Percentiles rank a stretch among this genome's conserved stretches.
Conservation (phyloP, 2,797 vertebrate species). For the Falco berigora region DNA sequence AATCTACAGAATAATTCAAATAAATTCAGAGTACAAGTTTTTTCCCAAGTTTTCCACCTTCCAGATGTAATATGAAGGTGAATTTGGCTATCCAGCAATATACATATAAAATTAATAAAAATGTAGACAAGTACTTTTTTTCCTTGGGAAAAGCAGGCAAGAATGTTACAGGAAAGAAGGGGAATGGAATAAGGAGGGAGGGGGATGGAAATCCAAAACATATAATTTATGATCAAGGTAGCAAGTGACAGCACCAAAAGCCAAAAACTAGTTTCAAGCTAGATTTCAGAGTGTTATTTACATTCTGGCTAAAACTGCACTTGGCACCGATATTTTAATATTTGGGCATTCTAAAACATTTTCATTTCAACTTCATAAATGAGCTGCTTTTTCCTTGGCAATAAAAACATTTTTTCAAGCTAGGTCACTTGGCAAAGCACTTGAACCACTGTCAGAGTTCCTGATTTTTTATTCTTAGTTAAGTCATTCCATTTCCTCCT, state of each 20-base stretch:
- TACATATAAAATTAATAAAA: not conserved
- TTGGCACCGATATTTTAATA: not conserved
- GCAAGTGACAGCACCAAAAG: not conserved
- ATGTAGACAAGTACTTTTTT: not conserved
- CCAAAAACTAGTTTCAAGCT: not conserved
- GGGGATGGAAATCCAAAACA: not conserved
- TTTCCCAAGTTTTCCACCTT: not conserved
- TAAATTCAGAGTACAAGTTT: not conserved
- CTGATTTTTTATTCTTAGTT: not conserved
- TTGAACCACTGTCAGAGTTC: not conserved
- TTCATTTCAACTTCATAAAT: slow-evolving; percentile 15
- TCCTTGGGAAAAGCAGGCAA: accelerated
- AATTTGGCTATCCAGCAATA: not conserved
- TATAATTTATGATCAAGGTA: not conserved
- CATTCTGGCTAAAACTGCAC: not conserved
- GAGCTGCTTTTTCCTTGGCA: slow-evolving; percentile 21
- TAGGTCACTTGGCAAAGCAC: slow-evolving; percentile 25
- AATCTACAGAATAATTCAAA: not conserved
- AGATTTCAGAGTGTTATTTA: not conserved
- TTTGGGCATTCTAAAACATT: not conserved
- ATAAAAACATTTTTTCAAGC: slow-evolving; percentile 5
- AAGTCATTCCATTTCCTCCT: not conserved
- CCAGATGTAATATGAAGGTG: not conserved
- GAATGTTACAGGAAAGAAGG: not conserved
- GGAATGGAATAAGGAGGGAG: not conserved